These are phyloP conservation scores for Aplidium turbinatum DNA, from an alignment of 23 tunicate genomes.

Conservation along the genomic window DNA sequence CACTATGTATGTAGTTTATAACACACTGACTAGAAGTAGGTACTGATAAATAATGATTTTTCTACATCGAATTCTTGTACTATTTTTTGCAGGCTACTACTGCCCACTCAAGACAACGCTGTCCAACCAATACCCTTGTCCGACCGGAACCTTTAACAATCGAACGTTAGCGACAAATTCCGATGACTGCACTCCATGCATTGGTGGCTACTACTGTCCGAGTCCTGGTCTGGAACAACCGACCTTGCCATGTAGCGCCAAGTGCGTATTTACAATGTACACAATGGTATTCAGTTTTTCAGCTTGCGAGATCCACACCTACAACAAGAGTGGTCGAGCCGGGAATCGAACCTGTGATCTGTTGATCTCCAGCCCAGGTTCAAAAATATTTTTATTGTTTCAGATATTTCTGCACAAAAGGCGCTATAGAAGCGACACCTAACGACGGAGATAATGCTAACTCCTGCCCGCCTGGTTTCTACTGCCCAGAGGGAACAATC, in stretches of 20 bases:
- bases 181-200: constrained; percentile 57
- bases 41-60: too few species aligned
- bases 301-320: too few species aligned
- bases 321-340: too few species aligned
- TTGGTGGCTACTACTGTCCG: constrained; percentile 80
- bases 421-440: constrained; percentile 59
- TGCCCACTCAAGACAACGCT: constrained; percentile 64
- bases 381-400: not conserved
- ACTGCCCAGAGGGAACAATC: constrained; percentile 68
- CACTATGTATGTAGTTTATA: too few species aligned
- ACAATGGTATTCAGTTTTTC: too few species aligned
- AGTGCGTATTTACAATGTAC: constrained; percentile 56
- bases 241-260: constrained; percentile 36
- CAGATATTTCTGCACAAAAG: constrained; percentile 74
- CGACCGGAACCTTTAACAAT: constrained; percentile 70
- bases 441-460: constrained; percentile 58
- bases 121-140: constrained; percentile 54
- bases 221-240: constrained; percentile 26
- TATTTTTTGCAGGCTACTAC: constrained; percentile 53
- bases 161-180: constrained; percentile 34
- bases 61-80: too few species aligned
- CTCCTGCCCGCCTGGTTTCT: constrained; percentile 77
- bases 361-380: too few species aligned
- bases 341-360: too few species aligned
- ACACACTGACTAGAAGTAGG: too few species aligned